These are phyloP conservation scores for Epicampocera succincta DNA, from an alignment of 2,888 invertebrate species.

Conservation along the genomic window DNA sequence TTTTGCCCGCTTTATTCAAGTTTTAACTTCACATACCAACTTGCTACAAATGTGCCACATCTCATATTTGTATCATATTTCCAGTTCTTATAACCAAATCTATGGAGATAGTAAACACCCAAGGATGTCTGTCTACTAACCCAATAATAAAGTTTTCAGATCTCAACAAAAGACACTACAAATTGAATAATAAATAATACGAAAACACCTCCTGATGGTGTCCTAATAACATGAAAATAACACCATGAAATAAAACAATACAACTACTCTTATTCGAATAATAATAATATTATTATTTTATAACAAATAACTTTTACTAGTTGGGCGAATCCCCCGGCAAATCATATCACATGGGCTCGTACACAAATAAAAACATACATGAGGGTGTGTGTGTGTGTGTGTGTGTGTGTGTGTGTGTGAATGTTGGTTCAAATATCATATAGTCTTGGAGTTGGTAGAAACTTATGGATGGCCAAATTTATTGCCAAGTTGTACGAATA, in stretches of 20 bases:
- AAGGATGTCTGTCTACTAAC: constrained; percentile 52
- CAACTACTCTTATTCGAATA: not conserved
- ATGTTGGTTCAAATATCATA: not conserved
- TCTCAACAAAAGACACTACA: constrained; percentile 10
- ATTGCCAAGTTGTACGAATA: not conserved
- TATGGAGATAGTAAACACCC: constrained; percentile 11
- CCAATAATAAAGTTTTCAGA: constrained; percentile 41
- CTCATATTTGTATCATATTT: no score
- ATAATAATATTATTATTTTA: constrained; percentile 31
- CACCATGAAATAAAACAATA: constrained; percentile 19
- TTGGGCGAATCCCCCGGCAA: not conserved
- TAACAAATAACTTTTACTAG: constrained; percentile 29
- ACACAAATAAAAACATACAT: not conserved
- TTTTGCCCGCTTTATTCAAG: no score
- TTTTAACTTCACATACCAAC: no score
- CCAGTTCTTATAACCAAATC: constrained; percentile 15
- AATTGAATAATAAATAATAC: constrained; percentile 23
- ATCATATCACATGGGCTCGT: not conserved
- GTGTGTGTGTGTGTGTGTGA: not conserved
- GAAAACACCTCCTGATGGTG: constrained; percentile 26
- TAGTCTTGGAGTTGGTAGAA: not conserved
- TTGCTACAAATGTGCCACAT: no score
- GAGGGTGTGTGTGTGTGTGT: not conserved
- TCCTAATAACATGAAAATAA: constrained; percentile 42
- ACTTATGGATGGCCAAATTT: constrained; percentile 12